These are phyloP conservation scores for Triplophysa bombifrons DNA, from an alignment of 2,797 vertebrate species.

Conservation along the genomic window DNA sequence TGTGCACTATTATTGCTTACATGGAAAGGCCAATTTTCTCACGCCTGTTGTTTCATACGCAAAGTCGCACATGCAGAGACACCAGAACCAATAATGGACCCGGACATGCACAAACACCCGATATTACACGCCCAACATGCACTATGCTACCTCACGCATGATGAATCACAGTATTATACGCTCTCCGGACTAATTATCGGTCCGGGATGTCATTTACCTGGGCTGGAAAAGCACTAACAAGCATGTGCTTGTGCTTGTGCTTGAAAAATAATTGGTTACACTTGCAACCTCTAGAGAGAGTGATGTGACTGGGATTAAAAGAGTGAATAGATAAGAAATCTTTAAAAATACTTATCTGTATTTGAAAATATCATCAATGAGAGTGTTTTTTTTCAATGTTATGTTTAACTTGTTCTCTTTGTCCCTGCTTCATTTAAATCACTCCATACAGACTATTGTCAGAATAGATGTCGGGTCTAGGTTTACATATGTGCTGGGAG, in stretches of 20 bases:
- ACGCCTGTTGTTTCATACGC: slow-evolving; percentile 62
- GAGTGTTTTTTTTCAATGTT: too few species aligned
- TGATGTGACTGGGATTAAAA: slow-evolving; percentile 61
- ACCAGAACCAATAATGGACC: background rate
- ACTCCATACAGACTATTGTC: background rate
- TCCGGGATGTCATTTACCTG: slow-evolving; percentile 73
- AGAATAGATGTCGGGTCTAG: background rate
- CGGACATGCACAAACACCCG: background rate
- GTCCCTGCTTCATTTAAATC: too few species aligned
- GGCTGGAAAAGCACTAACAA: slow-evolving; percentile 69
- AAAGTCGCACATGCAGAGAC: background rate
- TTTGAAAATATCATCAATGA: too few species aligned
- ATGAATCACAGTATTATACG: slow-evolving; percentile 43
- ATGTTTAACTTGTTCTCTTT: too few species aligned
- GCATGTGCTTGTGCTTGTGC: background rate
- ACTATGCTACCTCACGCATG: background rate
- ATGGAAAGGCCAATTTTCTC: slow-evolving; percentile 63
- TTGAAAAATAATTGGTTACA: background rate
- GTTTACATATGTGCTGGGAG: background rate
- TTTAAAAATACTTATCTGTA: background rate
- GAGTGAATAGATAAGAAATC: slow-evolving; percentile 26
- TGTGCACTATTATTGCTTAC: slow-evolving; percentile 73
- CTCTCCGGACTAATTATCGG: slow-evolving; percentile 75
- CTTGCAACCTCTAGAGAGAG: background rate
- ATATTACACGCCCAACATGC: background rate